These are phyloP conservation scores for Drosophila ogumai DNA, from an alignment of 1,140 invertebrate genomes.

Conservation along the genomic window DNA sequence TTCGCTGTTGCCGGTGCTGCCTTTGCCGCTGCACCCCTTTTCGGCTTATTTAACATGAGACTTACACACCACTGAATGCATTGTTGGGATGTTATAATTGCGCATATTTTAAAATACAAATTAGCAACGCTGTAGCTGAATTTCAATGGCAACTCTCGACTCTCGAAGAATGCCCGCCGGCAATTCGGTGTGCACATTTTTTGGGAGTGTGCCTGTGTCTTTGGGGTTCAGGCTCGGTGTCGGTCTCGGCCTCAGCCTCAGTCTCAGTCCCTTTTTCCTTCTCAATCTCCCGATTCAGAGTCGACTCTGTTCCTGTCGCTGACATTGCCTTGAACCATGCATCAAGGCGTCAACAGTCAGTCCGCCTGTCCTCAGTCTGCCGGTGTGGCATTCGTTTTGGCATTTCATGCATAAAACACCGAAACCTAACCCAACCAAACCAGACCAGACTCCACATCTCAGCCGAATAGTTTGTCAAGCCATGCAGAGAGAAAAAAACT, in stretches of 20 bases:
- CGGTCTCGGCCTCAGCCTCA: background rate
- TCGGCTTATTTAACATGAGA: constrained; percentile 73
- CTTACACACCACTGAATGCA: constrained; percentile 74
- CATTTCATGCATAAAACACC: constrained; percentile 76
- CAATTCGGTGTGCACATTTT: constrained; percentile 37
- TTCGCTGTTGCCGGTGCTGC: constrained; percentile 34
- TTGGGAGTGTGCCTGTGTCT: constrained; percentile 67
- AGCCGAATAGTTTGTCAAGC: constrained; percentile 70
- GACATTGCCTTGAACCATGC: constrained; percentile 73
- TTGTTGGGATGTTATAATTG: constrained; percentile 77
- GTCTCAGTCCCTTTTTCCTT: constrained; percentile 3
- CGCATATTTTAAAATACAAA: constrained; percentile 84
- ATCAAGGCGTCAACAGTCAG: constrained; percentile 72
- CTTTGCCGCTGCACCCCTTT: constrained; percentile 59
- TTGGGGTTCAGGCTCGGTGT: constrained; percentile 34
- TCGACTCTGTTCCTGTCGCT: constrained; percentile 34
- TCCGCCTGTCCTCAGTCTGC: constrained; percentile 33
- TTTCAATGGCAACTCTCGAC: constrained; percentile 65
- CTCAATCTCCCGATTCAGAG: constrained; percentile 7
- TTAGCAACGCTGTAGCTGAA: constrained; percentile 82
- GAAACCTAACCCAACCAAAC: constrained; percentile 26
- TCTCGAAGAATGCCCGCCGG: constrained; percentile 42
- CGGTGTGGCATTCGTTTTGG: constrained; percentile 70
- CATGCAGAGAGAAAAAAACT: constrained; percentile 16
- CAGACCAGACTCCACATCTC: constrained; percentile 36